These are phyloP conservation scores for Mormyrus iriodes DNA, from an alignment of 2,113 vertebrate genomes.

Conservation along the genomic window DNA sequence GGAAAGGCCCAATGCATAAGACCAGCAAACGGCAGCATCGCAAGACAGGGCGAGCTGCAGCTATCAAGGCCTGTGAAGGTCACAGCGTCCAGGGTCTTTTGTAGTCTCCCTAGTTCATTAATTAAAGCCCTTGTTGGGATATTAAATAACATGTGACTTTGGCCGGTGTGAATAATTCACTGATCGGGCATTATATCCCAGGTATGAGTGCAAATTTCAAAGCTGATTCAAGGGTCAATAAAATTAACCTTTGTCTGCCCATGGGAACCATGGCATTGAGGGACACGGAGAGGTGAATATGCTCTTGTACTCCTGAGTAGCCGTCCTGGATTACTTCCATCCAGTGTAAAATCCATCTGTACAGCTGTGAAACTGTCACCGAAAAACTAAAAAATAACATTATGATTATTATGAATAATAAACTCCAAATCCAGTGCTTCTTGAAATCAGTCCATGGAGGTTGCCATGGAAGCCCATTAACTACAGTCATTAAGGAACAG, in stretches of 20 bases:
- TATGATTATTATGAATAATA: conserved; percentile 11
- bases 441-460: neutral
- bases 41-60: neutral
- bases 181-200: neutral
- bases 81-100: neutral
- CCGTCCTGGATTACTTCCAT: neutral
- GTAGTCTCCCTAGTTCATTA: neutral
- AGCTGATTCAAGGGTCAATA: neutral
- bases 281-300: neutral
- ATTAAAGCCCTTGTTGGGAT: neutral
- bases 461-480: conserved; percentile 13
- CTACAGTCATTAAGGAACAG: neutral
- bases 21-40: neutral
- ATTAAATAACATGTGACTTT: neutral
- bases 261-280: neutral
- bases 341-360: neutral
- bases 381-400: neutral
- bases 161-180: neutral
- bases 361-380: neutral
- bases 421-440: neutral
- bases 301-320: neutral
- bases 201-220: neutral
- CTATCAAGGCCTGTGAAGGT: neutral
- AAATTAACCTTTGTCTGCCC: neutral
- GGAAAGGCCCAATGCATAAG: neutral